phyloP scores from a whole-genome alignment of 2,113 vertebrate species.

The Protomyctophum bolini region DNA sequence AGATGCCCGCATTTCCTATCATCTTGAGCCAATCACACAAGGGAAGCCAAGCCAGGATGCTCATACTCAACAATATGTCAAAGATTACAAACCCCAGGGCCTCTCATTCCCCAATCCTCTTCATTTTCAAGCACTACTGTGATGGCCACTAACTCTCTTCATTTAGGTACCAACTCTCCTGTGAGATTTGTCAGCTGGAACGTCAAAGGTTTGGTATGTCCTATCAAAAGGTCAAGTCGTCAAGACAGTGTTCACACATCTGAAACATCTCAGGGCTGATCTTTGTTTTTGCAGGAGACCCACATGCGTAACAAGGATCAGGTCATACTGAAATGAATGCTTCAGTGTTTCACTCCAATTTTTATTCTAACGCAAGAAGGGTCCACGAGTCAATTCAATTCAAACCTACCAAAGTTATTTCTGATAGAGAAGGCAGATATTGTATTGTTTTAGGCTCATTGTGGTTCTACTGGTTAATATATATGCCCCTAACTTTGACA shows the following conservation, averaged over 20 bases:
- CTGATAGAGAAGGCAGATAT: too few relatives aligned
- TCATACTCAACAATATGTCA: not conserved
- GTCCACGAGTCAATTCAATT: not conserved
- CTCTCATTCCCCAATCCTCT: not conserved
- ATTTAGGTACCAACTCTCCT: not conserved
- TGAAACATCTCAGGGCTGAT: not conserved
- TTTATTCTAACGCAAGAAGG: not conserved
- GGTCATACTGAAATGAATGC: conserved; percentile 2
- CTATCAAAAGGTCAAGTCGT: not conserved
- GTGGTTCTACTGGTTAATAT: too few relatives aligned
- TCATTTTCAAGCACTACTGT: not conserved
- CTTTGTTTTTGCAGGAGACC: not conserved
- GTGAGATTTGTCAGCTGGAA: not conserved
- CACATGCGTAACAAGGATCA: not conserved
- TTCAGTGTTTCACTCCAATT: conserved; percentile 1
- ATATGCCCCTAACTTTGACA: too few relatives aligned
- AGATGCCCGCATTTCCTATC: not conserved
- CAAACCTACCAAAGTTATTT: too few relatives aligned
- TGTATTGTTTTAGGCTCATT: too few relatives aligned
- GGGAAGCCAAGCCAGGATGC: not conserved
- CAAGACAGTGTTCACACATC: not conserved
- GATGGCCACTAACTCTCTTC: not conserved
- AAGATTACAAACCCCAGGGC: not conserved
- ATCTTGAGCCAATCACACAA: not conserved
- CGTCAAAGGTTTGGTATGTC: not conserved